Percentiles rank a stretch among this genome's conserved stretches.
These are phyloP conservation scores for Amia ocellicauda DNA, from an alignment of 2,113 vertebrate species.

Conservation along the genomic window DNA sequence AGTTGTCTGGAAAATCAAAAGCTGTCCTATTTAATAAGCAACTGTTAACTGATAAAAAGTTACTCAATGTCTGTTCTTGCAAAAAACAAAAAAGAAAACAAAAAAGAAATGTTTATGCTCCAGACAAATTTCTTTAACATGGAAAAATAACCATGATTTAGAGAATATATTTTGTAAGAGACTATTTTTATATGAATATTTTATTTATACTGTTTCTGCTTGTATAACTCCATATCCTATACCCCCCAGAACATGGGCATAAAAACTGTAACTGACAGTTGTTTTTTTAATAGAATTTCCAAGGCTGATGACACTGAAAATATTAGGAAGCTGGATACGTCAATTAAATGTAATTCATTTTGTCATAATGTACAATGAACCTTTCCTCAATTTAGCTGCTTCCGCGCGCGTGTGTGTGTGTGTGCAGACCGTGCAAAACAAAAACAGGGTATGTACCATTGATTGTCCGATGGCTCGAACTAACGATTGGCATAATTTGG, in stretches of 20 bases:
- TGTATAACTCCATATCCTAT: slow-evolving; percentile 63
- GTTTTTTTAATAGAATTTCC: slow-evolving; percentile 41
- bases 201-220: slow-evolving; percentile 85
- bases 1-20: slow-evolving; percentile 80
- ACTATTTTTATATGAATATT: slow-evolving; percentile 98
- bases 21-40: slow-evolving; percentile 56
- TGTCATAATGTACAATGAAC: slow-evolving; percentile 40
- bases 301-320: slow-evolving; percentile 38
- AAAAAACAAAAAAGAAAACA: slow-evolving; percentile 50
- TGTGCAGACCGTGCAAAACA: slow-evolving; percentile 62
- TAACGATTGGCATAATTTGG: slow-evolving; percentile 42
- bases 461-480: slow-evolving; percentile 47
- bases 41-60: slow-evolving; percentile 32
- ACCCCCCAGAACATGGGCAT: slow-evolving; percentile 51
- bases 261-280: slow-evolving; percentile 45
- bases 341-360: slow-evolving; percentile 34
- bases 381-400: slow-evolving; percentile 40
- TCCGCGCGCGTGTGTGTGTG: slow-evolving; percentile 59
- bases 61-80: slow-evolving; percentile 39
- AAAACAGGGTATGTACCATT: slow-evolving; percentile 61
- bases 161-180: slow-evolving; percentile 95
- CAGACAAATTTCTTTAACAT: slow-evolving; percentile 70
- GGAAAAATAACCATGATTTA: slow-evolving; percentile 77
- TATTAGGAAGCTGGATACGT: slow-evolving; percentile 42
- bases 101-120: slow-evolving; percentile 55